Conservation (phyloP, 1,140 invertebrate species). For the Cecropterus lyciades region DNA sequence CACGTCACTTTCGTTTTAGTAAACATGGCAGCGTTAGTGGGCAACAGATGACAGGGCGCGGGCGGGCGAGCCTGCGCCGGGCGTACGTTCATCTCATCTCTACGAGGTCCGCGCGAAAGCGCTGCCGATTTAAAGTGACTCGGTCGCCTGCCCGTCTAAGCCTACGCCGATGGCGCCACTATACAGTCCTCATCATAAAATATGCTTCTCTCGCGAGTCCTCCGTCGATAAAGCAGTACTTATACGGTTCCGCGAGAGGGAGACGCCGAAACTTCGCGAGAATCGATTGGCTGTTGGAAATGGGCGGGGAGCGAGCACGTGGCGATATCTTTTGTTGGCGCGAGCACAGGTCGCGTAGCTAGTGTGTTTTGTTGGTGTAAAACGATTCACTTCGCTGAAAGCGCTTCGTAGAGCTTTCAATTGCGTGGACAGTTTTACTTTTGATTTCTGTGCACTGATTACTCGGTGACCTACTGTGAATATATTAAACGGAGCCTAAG, state of each 20-base stretch:
- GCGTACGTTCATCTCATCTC: conserved; percentile 73
- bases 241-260: conserved; percentile 49
- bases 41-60: conserved; percentile 81
- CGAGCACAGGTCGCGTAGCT: conserved; percentile 44
- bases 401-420: conserved; percentile 31
- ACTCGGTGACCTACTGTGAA: conserved; percentile 20
- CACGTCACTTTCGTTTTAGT: conserved; percentile 78
- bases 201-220: conserved; percentile 67
- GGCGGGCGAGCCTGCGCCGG: conserved; percentile 74
- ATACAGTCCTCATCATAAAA: conserved; percentile 65
- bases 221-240: conserved; percentile 72
- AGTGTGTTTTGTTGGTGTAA: conserved; percentile 52
- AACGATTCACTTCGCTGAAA: conserved; percentile 52
- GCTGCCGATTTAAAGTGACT: conserved; percentile 60
- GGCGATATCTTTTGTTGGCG: conserved; percentile 62
- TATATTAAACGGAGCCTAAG: conserved; percentile 2
- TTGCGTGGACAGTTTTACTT: conserved; percentile 2
- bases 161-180: conserved; percentile 74
- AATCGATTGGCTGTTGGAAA: conserved; percentile 77
- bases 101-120: conserved; percentile 58
- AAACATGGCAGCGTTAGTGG: conserved; percentile 77
- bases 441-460: conserved; percentile 9
- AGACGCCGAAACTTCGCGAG: conserved; percentile 57
- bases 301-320: conserved; percentile 78
- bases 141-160: conserved; percentile 40